Evolutionary conservation across 2,113 vertebrate genomes (phyloP).

Genomic region (Crocuta crocuta): DNA sequence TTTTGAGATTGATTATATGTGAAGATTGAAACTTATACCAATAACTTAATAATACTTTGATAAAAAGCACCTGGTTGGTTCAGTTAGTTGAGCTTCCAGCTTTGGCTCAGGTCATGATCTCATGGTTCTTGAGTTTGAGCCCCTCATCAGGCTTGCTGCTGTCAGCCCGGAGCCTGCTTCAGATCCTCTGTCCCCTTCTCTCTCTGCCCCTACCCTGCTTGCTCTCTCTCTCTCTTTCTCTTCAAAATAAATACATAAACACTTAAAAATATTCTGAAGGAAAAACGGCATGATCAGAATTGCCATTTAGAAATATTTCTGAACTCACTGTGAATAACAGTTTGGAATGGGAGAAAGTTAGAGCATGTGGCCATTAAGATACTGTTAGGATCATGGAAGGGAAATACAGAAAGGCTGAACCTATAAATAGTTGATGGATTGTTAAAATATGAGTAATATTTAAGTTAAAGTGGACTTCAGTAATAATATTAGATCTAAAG

Average conservation of each 20-base stretch:
- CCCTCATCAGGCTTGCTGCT: too few relatives aligned
- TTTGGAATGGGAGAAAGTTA: neutral
- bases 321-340: neutral
- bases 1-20: neutral
- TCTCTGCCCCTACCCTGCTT: too few relatives aligned
- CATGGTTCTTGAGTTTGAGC: too few relatives aligned
- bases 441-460: neutral
- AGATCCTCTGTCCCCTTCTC: too few relatives aligned
- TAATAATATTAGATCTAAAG: neutral
- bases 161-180: too few relatives aligned
- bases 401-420: neutral
- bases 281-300: neutral
- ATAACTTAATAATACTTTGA: neutral
- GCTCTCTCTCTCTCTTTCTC: too few relatives aligned
- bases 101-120: too few relatives aligned
- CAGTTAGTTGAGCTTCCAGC: too few relatives aligned
- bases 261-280: neutral
- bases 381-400: neutral
- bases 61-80: too few relatives aligned
- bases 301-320: neutral
- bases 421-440: neutral
- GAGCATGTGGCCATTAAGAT: neutral
- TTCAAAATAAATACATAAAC: too few relatives aligned
- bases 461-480: neutral
- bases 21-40: neutral